Evolutionary conservation across 2,113 vertebrate genomes (phyloP).

Genomic region (Neoarius graeffei): DNA sequence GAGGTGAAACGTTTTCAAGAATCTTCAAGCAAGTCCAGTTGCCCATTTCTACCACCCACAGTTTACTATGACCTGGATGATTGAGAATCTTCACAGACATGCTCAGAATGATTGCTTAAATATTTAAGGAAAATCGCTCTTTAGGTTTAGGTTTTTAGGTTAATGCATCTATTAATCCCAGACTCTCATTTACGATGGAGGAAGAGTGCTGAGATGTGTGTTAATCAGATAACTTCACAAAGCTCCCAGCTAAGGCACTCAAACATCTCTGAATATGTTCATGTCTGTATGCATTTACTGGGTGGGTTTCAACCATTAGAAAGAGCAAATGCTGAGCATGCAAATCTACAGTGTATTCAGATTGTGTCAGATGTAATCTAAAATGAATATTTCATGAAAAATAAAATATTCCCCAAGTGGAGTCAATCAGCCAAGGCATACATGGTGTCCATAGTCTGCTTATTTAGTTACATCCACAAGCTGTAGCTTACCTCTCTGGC

Average conservation of each 20-base stretch:
- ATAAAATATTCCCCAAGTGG: no score
- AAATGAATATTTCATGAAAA: background rate
- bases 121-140: constrained; percentile 2
- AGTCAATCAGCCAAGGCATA: background rate
- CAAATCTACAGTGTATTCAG: background rate
- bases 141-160: constrained; percentile 12
- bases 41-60: no score
- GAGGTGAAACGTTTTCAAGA: no score
- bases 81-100: no score
- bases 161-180: constrained; percentile 23
- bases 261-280: background rate
- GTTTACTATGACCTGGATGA: no score
- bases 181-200: background rate
- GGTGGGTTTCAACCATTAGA: background rate
- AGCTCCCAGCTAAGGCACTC: background rate
- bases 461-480: background rate
- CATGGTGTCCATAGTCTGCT: background rate
- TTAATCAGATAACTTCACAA: background rate
- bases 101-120: background rate
- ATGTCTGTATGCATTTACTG: background rate
- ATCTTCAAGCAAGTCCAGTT: no score
- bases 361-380: background rate
- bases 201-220: background rate
- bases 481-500: background rate
- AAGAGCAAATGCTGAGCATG: background rate